Evolutionary conservation across 37 sponge, comb jelly and placozoan species (phyloP), one percentile per base, ranked within the genome.

Genomic region (Tethya wilhelma): DNA sequence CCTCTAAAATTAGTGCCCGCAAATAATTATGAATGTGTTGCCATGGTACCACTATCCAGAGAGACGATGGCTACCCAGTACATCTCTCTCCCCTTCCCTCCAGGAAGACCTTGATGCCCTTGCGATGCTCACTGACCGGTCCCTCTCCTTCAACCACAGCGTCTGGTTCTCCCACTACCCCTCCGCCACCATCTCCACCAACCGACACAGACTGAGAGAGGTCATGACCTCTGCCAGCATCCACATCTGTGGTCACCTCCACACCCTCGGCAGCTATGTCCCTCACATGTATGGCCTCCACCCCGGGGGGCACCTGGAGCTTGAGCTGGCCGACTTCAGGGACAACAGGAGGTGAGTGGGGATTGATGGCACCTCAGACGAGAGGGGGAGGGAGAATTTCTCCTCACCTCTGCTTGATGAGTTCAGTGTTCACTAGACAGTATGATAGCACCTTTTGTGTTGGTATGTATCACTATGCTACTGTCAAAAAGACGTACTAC

Each of bases 201-300:
- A 89, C 59, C 71, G 85, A 56, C 69, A 60, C 0, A 53, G 60
- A 14, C 77, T 95, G 17, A 67, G 75, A 30, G 66, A 73, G n/a
- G 38, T 93, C 22, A 77, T 93, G 66, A 33, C 59, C 2, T 62
- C 84, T 1, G 74, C 88, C 37, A 76, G 74, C 5, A 94, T 86
- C 20, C 94, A 93, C 49, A 77, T 96, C 17, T 90, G 97, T 84
- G 97, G 97, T 34, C 97, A 96, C 76, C 86, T 96, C 9, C 97
- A 96, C 77, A 75, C 79, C 0, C 39, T 90, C 9, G 83, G 76
- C 2, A 86, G 79, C 28, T 3, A 73, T 58, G 55, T 84, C 4
- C 33, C 29, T 1, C 26, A 31, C 14, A 81, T 96, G 91, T 93
- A 93, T 53, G 82, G 75, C 23, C 78, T 72, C 56, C 93, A 96